These are phyloP conservation scores for Eidolon dupreanum DNA, from an alignment of 2,797 vertebrate genomes.

Conservation along the genomic window DNA sequence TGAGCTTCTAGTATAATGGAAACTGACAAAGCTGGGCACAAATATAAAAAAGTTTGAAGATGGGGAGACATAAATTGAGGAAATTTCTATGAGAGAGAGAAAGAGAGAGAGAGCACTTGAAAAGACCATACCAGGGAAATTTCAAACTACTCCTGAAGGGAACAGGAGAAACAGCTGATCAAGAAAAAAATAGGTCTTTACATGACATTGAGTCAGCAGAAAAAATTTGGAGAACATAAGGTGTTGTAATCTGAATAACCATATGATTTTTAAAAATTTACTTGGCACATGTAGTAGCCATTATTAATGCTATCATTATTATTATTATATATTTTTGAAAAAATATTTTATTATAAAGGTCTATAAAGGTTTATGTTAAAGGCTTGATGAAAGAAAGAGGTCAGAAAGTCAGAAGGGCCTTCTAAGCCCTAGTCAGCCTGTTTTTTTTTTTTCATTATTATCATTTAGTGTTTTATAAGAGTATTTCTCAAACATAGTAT, in stretches of 20 bases:
- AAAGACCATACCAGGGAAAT: not conserved
- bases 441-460: not conserved
- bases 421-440: not conserved
- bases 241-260: not conserved
- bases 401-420: not conserved
- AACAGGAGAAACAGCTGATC: not conserved
- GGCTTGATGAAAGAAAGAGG: not conserved
- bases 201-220: not conserved
- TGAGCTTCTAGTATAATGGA: not conserved
- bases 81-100: not conserved
- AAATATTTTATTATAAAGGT: not conserved
- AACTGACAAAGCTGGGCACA: not conserved
- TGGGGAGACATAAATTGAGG: not conserved
- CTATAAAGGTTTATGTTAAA: not conserved
- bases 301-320: not conserved
- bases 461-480: not conserved
- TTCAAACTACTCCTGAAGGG: not conserved
- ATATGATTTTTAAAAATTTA: not conserved
- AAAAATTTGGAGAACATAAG: not conserved
- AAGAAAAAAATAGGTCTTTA: not conserved
- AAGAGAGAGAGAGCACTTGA: not conserved
- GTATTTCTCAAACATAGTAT: not conserved
- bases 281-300: not conserved
- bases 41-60: not conserved
- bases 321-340: not conserved